Evolutionary conservation across 2,113 vertebrate genomes (phyloP), one percentile per base, ranked within the genome.

Genomic region (Thomomys bottae): DNA sequence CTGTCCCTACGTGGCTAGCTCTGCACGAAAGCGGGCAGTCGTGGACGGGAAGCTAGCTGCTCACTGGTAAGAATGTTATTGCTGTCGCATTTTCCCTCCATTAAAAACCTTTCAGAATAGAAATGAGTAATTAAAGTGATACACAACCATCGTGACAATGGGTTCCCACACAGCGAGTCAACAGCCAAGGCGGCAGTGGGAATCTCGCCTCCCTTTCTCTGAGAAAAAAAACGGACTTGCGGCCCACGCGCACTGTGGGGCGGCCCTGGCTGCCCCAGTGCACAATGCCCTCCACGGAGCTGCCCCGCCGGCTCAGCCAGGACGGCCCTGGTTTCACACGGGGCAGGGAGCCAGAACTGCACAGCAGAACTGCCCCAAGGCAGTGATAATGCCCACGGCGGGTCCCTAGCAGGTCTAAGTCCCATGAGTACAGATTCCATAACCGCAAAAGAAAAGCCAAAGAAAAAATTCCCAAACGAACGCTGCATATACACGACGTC

Each of bases 341-440:
- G 34, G 68, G 5, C 45, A 12, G 18, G 30, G 40, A 54, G 24
- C 68, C 28, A 12, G 45, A 59, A 26, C 34, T 11, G 6, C 5
- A 2, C 21, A 23, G 32, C 3, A 5, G 79, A 10, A 17, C 45
- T 49, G 45, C 45, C 45, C 11, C 98, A 98, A 97, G 98, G 98
- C 97, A 98, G 98, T 98, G 99, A 99, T 11, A 11, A 11, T 99
- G 99, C 99, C 99, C 98, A 96, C 98, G 98, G 97, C 97, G 98
- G 98, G 97, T 98, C 98, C 97, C 97, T 98, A 97, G 98, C 98
- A 98, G 97, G 95, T 91, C 96, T 96, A 97, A 98, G 97, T 97
- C 97, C 98, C 99, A 99, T 99, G 99, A 98, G 99, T 98, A 99
- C 98, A 97, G 97, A 97, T 97, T 96, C 96, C 95, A 90, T 96